A percentile compares a stretch with the other conserved stretches of the same genome.
These are phyloP conservation scores for Steatornis caripensis DNA, from an alignment of 2,113 vertebrate species.

Conservation along the genomic window DNA sequence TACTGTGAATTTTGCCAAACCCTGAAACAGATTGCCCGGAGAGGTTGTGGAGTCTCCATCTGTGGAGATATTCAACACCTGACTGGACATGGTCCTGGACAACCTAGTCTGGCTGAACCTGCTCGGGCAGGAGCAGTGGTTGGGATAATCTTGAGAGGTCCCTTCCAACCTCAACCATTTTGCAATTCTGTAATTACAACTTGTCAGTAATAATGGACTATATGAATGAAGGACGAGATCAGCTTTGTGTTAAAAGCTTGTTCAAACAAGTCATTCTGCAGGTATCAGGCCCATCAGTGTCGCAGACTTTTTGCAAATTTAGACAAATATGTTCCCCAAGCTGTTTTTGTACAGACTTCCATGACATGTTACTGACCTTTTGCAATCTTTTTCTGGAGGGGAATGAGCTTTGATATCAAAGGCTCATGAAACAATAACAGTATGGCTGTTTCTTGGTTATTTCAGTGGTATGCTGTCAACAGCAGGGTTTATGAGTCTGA, in stretches of 20 bases:
- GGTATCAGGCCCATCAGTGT: background rate
- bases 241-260: background rate
- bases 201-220: background rate
- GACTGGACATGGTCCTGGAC: too few relatives aligned
- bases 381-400: slow-evolving; percentile 27
- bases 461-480: slow-evolving; percentile 62
- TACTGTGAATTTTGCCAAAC: background rate
- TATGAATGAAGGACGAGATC: background rate
- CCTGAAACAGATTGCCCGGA: background rate
- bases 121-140: background rate
- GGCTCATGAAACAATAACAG: slow-evolving; percentile 62
- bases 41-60: background rate
- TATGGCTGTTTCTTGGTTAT: slow-evolving; percentile 32
- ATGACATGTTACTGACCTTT: slow-evolving; percentile 58
- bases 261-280: background rate
- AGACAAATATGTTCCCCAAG: background rate
- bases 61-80: background rate
- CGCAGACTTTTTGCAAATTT: background rate
- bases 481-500: slow-evolving; percentile 52
- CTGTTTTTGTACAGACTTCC: background rate
- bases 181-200: background rate
- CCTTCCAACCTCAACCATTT: background rate
- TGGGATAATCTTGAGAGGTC: background rate
- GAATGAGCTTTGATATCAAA: slow-evolving; percentile 62
- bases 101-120: background rate